Evolutionary conservation across 2,888 invertebrate species (phyloP).

Genomic region (Mimumesa dahlbomi): DNA sequence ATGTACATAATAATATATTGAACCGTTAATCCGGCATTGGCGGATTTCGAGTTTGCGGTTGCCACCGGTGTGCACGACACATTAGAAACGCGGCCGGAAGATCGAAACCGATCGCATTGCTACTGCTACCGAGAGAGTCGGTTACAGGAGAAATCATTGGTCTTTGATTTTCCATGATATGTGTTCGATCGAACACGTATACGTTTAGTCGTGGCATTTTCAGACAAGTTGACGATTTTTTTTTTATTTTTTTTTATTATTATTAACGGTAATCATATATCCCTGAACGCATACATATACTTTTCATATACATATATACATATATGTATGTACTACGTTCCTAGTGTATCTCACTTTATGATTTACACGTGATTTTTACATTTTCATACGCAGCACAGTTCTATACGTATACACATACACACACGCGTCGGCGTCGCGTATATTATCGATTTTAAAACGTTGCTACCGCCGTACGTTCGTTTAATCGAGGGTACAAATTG

Average conservation of each 20-base stretch:
- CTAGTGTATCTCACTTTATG: too few relatives aligned
- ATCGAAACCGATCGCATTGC: conserved; percentile 55
- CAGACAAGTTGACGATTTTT: neutral
- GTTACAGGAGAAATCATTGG: conserved; percentile 48
- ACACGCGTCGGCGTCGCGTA: too few relatives aligned
- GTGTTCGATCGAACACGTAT: conserved; percentile 15
- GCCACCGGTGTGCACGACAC: conserved; percentile 46
- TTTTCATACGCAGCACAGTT: too few relatives aligned
- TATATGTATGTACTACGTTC: too few relatives aligned
- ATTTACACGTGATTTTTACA: too few relatives aligned
- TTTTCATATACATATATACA: too few relatives aligned
- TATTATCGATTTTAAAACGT: too few relatives aligned
- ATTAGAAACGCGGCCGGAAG: conserved; percentile 60
- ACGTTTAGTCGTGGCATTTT: conserved; percentile 11
- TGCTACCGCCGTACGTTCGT: too few relatives aligned
- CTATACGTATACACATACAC: too few relatives aligned
- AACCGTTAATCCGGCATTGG: conserved; percentile 34
- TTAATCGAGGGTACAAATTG: too few relatives aligned
- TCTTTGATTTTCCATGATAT: conserved; percentile 39
- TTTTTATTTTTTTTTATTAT: neutral
- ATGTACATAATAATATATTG: too few relatives aligned
- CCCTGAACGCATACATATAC: too few relatives aligned
- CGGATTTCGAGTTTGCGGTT: conserved; percentile 60
- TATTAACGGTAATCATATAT: neutral
- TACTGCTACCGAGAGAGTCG: conserved; percentile 23